These are phyloP conservation scores for Corythoichthys intestinalis DNA, from an alignment of 2,113 vertebrate species.

Conservation along the genomic window DNA sequence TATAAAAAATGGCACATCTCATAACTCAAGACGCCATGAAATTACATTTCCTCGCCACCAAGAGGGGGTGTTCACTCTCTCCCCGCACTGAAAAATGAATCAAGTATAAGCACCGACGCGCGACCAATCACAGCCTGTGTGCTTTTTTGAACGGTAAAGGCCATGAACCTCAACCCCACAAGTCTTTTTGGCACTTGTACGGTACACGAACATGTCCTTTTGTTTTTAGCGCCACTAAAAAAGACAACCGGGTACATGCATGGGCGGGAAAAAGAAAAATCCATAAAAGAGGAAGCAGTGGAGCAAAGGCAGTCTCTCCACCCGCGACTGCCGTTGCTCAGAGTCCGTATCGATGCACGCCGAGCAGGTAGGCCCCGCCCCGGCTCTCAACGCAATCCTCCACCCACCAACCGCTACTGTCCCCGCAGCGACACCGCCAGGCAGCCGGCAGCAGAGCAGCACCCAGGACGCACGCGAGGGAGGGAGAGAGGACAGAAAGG, in stretches of 20 bases:
- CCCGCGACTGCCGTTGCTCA: slow-evolving; percentile 41
- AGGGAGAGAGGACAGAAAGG: slow-evolving; percentile 76
- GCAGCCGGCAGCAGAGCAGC: slow-evolving; percentile 60
- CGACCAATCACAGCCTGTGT: slow-evolving; percentile 53
- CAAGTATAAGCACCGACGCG: slow-evolving; percentile 48
- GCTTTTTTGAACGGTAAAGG: slow-evolving; percentile 18
- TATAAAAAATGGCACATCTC: too few relatives aligned
- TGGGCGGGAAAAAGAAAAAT: slow-evolving; percentile 6
- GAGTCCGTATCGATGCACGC: slow-evolving; percentile 74
- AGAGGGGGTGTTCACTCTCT: background rate
- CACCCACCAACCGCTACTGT: slow-evolving; percentile 77
- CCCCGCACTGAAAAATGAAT: background rate
- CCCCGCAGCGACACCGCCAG: slow-evolving; percentile 65
- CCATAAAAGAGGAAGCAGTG: slow-evolving; percentile 64
- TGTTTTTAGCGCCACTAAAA: slow-evolving; percentile 65
- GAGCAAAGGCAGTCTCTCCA: slow-evolving; percentile 71
- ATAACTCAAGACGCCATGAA: too few relatives aligned
- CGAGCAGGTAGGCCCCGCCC: slow-evolving; percentile 69
- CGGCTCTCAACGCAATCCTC: slow-evolving; percentile 73
- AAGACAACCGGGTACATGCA: slow-evolving; percentile 77
- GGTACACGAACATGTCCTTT: slow-evolving; percentile 73
- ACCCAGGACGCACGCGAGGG: slow-evolving; percentile 70
- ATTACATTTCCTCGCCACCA: too few relatives aligned
- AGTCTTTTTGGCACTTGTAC: slow-evolving; percentile 75
- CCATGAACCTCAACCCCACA: slow-evolving; percentile 41